phyloP scores from a whole-genome alignment of 2,888 invertebrate genomes.

The Ennomos quercinarius region DNA sequence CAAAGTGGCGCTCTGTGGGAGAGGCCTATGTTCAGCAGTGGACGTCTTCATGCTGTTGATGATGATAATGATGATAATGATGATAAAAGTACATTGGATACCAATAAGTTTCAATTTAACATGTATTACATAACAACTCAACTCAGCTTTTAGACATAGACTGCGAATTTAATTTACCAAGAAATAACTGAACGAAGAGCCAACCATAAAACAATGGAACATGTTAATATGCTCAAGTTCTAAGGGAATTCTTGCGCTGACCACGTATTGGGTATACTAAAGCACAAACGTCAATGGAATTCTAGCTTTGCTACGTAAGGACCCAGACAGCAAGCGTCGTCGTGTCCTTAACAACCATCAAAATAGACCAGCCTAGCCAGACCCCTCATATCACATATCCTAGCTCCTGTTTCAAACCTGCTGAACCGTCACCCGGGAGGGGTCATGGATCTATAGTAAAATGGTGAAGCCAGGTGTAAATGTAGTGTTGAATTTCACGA shows the following conservation, averaged over 20 bases:
- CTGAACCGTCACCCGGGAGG: constrained; percentile 8
- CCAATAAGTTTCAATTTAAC: no score
- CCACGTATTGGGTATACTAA: constrained; percentile 30
- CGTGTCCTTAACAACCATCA: constrained; percentile 59
- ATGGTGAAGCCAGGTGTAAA: constrained; percentile 58
- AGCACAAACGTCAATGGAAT: constrained; percentile 55
- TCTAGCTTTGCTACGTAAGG: constrained; percentile 52
- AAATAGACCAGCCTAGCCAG: constrained; percentile 46
- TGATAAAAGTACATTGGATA: no score
- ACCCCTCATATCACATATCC: constrained; percentile 37
- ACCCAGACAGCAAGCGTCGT: constrained; percentile 52
- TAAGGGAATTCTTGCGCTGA: constrained; percentile 9
- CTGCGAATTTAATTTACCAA: background rate
- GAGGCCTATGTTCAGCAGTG: no score
- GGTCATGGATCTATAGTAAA: constrained; percentile 37
- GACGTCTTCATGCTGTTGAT: no score
- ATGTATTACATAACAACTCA: no score
- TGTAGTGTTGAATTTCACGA: constrained; percentile 70
- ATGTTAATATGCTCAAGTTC: constrained; percentile 11
- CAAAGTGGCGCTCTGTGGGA: no score
- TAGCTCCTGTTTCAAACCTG: constrained; percentile 30
- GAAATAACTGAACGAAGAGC: constrained; percentile 12
- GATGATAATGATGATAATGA: no score
- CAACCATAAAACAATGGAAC: constrained; percentile 8
- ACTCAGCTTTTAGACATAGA: no score